These are phyloP conservation scores for Melanaphis sacchari DNA, from an alignment of 1,140 invertebrate species.

Conservation along the genomic window DNA sequence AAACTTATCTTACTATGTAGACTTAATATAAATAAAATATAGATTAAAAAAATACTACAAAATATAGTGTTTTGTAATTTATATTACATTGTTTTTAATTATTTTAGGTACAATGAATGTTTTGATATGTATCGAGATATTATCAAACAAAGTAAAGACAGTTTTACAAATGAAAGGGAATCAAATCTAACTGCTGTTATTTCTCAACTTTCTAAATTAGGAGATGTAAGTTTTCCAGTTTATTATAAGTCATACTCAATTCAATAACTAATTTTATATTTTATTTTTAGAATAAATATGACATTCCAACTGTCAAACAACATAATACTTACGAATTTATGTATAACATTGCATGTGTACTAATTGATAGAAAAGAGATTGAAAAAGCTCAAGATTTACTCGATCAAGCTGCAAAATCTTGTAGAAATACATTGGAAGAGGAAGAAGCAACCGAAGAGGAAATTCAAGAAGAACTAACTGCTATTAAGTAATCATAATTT, in stretches of 20 bases:
- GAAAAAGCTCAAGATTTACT: conserved; percentile 83
- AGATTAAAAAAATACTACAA: not conserved
- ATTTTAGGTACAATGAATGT: conserved; percentile 78
- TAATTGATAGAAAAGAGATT: conserved; percentile 76
- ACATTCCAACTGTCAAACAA: conserved; percentile 41
- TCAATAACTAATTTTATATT: conserved; percentile 23
- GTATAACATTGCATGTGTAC: conserved; percentile 87
- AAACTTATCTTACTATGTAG: no score
- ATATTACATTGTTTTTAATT: not conserved
- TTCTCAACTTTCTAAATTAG: conserved; percentile 64
- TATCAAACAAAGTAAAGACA: conserved; percentile 88
- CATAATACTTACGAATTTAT: conserved; percentile 84
- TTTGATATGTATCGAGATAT: conserved; percentile 84
- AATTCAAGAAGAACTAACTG: conserved; percentile 85
- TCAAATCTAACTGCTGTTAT: conserved; percentile 91
- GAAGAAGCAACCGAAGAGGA: conserved; percentile 88
- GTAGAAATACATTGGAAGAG: conserved; percentile 83
- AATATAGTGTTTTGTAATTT: conserved; percentile 37
- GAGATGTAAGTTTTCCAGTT: not conserved
- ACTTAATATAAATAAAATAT: not conserved
- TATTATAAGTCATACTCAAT: not conserved
- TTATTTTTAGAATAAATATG: conserved; percentile 62
- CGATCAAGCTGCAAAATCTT: conserved; percentile 81
- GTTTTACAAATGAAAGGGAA: conserved; percentile 92
- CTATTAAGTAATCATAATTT: conserved; percentile 75